These are phyloP conservation scores for Equus przewalskii DNA, from an alignment of 2,113 vertebrate genomes.

Conservation along the genomic window DNA sequence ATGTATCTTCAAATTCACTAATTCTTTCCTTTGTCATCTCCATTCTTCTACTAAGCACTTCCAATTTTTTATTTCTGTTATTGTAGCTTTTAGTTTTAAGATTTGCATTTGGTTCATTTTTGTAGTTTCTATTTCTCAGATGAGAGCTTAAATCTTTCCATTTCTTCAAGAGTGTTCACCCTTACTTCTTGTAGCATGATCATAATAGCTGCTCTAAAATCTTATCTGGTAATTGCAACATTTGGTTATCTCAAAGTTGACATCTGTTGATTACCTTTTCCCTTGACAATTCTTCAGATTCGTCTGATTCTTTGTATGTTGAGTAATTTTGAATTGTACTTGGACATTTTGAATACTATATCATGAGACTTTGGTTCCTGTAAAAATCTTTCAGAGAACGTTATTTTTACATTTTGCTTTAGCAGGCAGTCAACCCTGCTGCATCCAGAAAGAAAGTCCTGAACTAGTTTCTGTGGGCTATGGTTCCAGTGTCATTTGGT, in stretches of 20 bases:
- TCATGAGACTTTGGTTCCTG: not conserved
- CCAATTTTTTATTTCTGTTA: not conserved
- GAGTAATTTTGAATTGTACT: not conserved
- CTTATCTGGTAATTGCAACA: not conserved
- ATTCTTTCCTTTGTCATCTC: not conserved
- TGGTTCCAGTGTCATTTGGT: not conserved
- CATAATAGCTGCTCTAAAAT: not conserved
- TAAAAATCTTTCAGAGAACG: not conserved
- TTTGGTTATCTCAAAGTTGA: not conserved
- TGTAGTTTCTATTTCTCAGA: not conserved
- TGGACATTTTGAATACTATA: not conserved
- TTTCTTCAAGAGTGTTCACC: not conserved
- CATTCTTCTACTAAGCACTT: not conserved
- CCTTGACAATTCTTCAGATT: not conserved
- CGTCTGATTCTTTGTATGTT: not conserved
- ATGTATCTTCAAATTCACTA: not conserved
- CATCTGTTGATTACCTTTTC: not conserved
- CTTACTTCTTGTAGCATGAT: not conserved
- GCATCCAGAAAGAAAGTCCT: not conserved
- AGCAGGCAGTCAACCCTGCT: not conserved
- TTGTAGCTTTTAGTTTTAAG: not conserved
- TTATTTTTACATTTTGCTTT: conserved; percentile 10
- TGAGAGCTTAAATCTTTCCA: not conserved
- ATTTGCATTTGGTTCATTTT: not conserved
- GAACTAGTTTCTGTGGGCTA: not conserved